These are phyloP conservation scores for Nyctibius grandis DNA, from an alignment of 2,797 vertebrate genomes.

Conservation along the genomic window DNA sequence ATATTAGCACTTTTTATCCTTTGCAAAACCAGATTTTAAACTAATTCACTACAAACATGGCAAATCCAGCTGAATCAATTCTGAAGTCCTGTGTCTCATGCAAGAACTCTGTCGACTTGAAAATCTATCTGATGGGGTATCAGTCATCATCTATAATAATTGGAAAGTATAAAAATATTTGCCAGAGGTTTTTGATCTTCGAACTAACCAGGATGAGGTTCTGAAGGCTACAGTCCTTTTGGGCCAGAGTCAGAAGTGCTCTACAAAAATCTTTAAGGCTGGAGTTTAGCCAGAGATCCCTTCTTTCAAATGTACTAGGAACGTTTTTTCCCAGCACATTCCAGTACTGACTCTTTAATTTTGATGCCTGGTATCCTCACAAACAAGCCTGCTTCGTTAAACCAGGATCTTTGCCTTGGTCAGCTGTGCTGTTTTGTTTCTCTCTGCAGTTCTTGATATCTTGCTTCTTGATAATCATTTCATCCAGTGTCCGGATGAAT, in stretches of 20 bases:
- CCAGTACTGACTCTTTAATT: not conserved
- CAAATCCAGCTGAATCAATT: not conserved
- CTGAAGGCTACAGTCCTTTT: not conserved
- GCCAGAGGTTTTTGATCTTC: not conserved
- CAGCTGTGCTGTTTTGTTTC: not conserved
- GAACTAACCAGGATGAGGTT: not conserved
- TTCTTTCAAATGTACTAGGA: not conserved
- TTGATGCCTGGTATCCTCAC: not conserved
- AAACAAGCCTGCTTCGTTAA: not conserved
- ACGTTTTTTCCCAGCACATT: not conserved
- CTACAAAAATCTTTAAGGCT: not conserved
- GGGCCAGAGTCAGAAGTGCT: not conserved
- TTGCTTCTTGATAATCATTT: not conserved
- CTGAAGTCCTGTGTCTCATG: not conserved
- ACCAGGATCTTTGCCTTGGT: not conserved
- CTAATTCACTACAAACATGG: not conserved
- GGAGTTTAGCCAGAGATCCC: not conserved
- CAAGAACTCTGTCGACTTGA: not conserved
- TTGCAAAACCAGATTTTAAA: not conserved
- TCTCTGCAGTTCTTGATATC: not conserved
- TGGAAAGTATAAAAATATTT: not conserved
- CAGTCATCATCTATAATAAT: not conserved
- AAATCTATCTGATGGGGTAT: not conserved
- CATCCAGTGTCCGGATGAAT: not conserved
- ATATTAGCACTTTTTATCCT: not conserved